phyloP scores from a whole-genome alignment of 1,140 invertebrate species.

The Oncopodura yosiiana region DNA sequence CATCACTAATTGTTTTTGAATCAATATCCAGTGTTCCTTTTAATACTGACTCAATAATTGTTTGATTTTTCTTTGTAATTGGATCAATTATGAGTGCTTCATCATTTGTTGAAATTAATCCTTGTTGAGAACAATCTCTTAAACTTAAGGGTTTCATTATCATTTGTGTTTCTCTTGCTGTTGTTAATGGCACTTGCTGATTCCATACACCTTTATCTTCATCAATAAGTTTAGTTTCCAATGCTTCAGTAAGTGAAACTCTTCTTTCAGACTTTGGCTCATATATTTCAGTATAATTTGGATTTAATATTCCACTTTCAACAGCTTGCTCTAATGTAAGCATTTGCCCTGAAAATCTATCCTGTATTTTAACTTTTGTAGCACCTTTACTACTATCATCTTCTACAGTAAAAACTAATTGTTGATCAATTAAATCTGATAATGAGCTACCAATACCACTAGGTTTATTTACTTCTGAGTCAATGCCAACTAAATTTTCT shows the following conservation, averaged over 20 bases:
- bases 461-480: background rate
- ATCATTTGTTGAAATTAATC: constrained; percentile 55
- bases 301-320: constrained; percentile 61
- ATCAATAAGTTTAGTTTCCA: constrained; percentile 65
- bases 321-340: constrained; percentile 70
- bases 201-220: constrained; percentile 59
- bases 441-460: constrained; percentile 29
- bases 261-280: constrained; percentile 65
- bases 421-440: constrained; percentile 31
- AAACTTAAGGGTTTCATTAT: constrained; percentile 82
- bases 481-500: background rate
- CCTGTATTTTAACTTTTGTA: constrained; percentile 49
- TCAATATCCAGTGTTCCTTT: constrained; percentile 76
- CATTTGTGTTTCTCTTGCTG: constrained; percentile 64
- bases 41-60: constrained; percentile 70
- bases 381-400: background rate
- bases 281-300: constrained; percentile 65
- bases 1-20: constrained; percentile 71
- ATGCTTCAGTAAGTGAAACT: constrained; percentile 67
- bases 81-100: constrained; percentile 57
- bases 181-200: constrained; percentile 57
- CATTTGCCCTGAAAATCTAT: constrained; percentile 69
- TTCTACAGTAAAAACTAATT: constrained; percentile 6
- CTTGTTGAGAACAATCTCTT: constrained; percentile 71
- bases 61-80: constrained; percentile 59